Evolutionary conservation across 2,113 vertebrate species (phyloP).

Genomic region (Polyodon spathula): DNA sequence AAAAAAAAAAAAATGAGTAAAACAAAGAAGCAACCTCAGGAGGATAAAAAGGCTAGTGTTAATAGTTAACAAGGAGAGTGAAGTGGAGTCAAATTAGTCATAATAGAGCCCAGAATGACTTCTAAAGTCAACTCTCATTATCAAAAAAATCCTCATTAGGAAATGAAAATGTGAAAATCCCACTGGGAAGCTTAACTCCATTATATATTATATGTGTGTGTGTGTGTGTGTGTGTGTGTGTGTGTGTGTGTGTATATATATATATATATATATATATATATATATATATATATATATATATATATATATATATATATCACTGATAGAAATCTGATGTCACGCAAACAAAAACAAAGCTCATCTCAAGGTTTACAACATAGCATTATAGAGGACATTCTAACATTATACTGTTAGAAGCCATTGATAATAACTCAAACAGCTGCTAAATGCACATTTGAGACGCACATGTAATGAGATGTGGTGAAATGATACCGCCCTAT

Average conservation of each 20-base stretch:
- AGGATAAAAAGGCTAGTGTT: conserved; percentile 94
- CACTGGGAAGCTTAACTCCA: conserved; percentile 41
- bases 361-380: no score
- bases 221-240: no score
- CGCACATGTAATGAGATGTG: no score
- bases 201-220: background rate
- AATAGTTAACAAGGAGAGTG: conserved; percentile 81
- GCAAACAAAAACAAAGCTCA: background rate
- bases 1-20: conserved; percentile 27
- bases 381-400: no score
- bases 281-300: no score
- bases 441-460: no score
- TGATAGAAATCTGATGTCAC: background rate
- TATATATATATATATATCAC: background rate
- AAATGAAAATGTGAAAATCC: conserved; percentile 74
- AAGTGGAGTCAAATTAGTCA: conserved; percentile 83
- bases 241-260: no score
- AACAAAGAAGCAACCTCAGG: conserved; percentile 62
- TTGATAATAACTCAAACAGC: no score
- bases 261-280: no score
- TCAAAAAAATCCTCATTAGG: conserved; percentile 70
- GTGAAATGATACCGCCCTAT: no score
- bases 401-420: no score
- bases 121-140: conserved; percentile 71
- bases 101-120: conserved; percentile 90